Evolutionary conservation across 2,113 vertebrate genomes (phyloP), one percentile per base, ranked within the genome.

Genomic region (Amphilophus citrinellus): DNA sequence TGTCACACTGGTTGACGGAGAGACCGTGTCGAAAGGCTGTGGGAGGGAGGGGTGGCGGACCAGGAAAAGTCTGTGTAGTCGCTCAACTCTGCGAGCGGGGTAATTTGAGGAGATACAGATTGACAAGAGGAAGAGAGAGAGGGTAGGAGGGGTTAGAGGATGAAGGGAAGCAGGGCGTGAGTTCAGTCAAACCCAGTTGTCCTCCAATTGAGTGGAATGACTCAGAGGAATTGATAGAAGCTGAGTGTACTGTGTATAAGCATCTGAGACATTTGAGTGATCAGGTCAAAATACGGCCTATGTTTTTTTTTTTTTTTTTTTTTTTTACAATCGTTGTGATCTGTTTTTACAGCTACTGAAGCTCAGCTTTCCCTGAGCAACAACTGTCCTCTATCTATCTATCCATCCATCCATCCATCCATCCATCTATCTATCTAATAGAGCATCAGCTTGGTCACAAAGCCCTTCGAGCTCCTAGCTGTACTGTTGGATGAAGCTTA

Each of bases 121-220:
- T 91, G 93, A 95, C 91, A 93, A 80, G 90, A 87, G 84, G 59
- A 59, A 88, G 61, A 71, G 68, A 71, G 68, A 80, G 83, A 79
- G 84, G 83, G 83, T 61, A 56, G 79, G 79, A 56, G 65, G 85
- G 89, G 83, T 88, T 89, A 90, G 42, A 77, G 65, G 79, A 82
- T 61, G 71, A 53, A 82, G 85, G 76, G 59, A 61, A 65, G 71
- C 27, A 56, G 88, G 87, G 86, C 61, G 63, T 63, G 81, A 85
- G 88, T 80, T 87, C 65, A 90, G 83, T 90, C 88, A 89, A 90
- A 93, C 81, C 76, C 92, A 93, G 90, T 91, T 93, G 93, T 93
- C 85, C 85, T 94, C 90, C 89, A 93, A 87, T 89, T 94, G 92
- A 94, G 92, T 90, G 92, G 89, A 93, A 91, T 94, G 89, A 89